Percentiles rank a stretch among this genome's conserved stretches.
Conservation (phyloP, 2,113 vertebrate genomes). For the Leuciscus idus region DNA sequence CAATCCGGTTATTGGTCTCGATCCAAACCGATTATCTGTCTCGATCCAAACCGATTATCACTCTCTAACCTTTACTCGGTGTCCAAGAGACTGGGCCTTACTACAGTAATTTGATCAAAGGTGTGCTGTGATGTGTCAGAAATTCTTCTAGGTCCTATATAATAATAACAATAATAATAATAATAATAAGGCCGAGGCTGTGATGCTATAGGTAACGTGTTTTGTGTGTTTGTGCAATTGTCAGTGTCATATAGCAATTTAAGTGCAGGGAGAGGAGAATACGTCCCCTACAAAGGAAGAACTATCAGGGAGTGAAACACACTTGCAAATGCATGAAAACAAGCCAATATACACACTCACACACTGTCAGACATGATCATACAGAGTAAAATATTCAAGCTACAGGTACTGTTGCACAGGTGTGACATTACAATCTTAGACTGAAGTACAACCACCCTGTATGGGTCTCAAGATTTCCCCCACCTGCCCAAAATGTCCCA, state of each 20-base stretch:
- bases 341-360: conserved; percentile 46
- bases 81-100: background rate
- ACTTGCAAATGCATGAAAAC: conserved; percentile 72
- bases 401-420: conserved; percentile 78
- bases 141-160: conserved; percentile 25
- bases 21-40: too few species aligned
- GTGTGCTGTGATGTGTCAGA: conserved; percentile 24
- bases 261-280: conserved; percentile 59
- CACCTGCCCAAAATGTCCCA: conserved; percentile 6
- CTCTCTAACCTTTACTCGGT: background rate
- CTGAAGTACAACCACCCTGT: conserved; percentile 67
- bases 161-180: background rate
- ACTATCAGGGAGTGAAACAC: conserved; percentile 71
- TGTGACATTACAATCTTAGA: conserved; percentile 80
- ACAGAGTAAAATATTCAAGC: conserved; percentile 76
- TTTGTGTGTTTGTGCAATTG: conserved; percentile 19
- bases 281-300: conserved; percentile 69
- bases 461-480: conserved; percentile 49
- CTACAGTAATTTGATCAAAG: background rate
- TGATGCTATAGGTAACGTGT: background rate
- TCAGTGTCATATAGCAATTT: conserved; percentile 32
- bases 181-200: conserved; percentile 5
- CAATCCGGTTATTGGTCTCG: too few species aligned
- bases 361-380: conserved; percentile 57
- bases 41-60: too few species aligned